Base-by-base conservation (phyloP, 2,113 vertebrate genomes). In the Ochotona curzoniae region DNA sequence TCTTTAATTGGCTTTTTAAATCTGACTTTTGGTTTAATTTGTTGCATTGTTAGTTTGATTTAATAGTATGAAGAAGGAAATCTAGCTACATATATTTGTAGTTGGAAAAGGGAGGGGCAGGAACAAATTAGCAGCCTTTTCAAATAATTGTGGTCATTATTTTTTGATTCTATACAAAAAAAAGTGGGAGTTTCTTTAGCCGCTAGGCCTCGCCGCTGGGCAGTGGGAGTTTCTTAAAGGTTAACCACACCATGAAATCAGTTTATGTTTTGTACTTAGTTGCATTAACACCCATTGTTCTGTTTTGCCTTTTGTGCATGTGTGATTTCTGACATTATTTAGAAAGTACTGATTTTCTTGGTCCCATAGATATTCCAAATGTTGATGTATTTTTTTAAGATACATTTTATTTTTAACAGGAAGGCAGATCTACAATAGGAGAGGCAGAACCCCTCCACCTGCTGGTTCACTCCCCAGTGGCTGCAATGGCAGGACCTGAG, bases 261-360 rank as follows among this genome's bases (percentile, higher is more conserved):
- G 0, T 81, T 61, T 60, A 30, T 23, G 21, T 69, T 82, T 25
- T 82, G 21, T 71, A 49, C 28, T 54, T 28, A 75, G 20, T n/a
- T 38, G 20, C 21, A 8, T 79, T 87, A 90, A 66, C 32, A 66
- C 83, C 87, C 60, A 28, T 44, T 66, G 5, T 6, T 79, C 18
- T 86, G 14, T 90, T 35, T 88, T 84, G 35, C 26, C 73, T 88
- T 93, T 87, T 79, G 81, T 28, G 64, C 17, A 51, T 23, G 38
- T 23, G 9, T 93, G 83, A 11, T 94, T 94, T 87, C 32, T 89
- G 49, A 79, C 44, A 38, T 83, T 30, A 11, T 57, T 91, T 67
- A 64, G 51, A 63, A 86, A 71, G 54, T 51, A 60, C 1, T 60
- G n/a, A 79, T 73, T 90, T 30, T 30, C 1, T 60, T 57, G 78